A percentile compares a stretch with the other conserved stretches of the same genome.
Conservation (phyloP, 2,888 invertebrate species). For the Prosapia bicincta region DNA sequence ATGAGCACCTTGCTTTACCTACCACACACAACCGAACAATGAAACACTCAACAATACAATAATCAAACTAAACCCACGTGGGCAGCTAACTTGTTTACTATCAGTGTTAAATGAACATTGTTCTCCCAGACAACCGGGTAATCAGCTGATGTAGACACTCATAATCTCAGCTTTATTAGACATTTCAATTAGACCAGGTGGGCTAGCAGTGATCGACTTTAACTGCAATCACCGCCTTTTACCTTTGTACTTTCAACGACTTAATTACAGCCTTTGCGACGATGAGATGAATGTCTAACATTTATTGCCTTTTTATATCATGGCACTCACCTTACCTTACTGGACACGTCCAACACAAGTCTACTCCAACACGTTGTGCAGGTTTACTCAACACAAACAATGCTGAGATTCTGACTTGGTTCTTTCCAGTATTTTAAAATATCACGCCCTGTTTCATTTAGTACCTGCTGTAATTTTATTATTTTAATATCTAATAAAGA, state of each 20-base stretch:
- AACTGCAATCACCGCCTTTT: not conserved
- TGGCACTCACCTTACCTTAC: no score
- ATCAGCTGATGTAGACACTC: not conserved
- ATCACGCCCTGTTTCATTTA: no score
- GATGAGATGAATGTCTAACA: not conserved
- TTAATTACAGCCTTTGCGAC: not conserved
- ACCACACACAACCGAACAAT: not conserved
- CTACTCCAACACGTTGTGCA: no score
- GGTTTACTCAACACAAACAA: no score
- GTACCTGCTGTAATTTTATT: no score
- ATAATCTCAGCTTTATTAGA: not conserved
- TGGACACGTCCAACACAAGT: no score
- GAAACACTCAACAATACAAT: not conserved
- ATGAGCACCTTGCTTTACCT: not conserved
- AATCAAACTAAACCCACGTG: not conserved
- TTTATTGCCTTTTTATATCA: no score
- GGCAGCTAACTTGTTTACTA: not conserved
- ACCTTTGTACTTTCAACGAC: not conserved
- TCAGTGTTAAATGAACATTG: not conserved
- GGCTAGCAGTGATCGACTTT: not conserved
- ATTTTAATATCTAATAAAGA: no score
- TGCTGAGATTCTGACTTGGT: no score
- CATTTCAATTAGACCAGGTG: not conserved
- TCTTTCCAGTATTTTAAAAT: no score
- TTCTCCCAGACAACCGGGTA: not conserved